Evolutionary conservation across 2,797 vertebrate species (phyloP).

Genomic region (Monodelphis domestica): DNA sequence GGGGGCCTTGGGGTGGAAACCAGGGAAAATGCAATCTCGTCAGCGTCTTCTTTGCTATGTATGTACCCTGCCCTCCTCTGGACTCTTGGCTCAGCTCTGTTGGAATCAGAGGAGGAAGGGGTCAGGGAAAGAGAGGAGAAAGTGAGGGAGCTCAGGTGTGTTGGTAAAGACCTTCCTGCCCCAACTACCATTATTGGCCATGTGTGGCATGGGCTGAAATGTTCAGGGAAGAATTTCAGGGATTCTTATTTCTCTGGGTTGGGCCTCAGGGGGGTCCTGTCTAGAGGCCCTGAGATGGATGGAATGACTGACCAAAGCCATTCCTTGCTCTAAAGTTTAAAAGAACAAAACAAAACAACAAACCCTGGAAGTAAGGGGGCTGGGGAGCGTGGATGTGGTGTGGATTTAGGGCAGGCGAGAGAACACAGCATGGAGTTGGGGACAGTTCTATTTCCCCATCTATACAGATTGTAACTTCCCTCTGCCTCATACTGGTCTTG

Average conservation of each 20-base stretch:
- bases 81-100: not conserved
- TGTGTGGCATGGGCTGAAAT: not conserved
- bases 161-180: not conserved
- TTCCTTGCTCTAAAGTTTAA: slow-evolving; percentile 39
- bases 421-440: not conserved
- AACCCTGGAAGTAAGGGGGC: slow-evolving; percentile 23
- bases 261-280: not conserved
- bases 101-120: not conserved
- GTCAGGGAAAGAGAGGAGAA: not conserved
- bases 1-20: not conserved
- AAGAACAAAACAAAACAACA: too few relatives aligned
- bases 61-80: not conserved
- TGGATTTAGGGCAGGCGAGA: slow-evolving; percentile 22
- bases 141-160: not conserved
- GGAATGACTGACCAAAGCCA: not conserved
- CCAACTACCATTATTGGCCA: not conserved
- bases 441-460: not conserved
- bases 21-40: not conserved
- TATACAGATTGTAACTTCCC: not conserved
- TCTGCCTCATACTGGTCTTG: not conserved
- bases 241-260: not conserved
- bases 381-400: not conserved
- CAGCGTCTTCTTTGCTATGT: not conserved
- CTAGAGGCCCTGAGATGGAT: slow-evolving; percentile 21
- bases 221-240: not conserved